Evolutionary conservation across 2,888 invertebrate genomes (phyloP).

Genomic region (Busseola fusca): DNA sequence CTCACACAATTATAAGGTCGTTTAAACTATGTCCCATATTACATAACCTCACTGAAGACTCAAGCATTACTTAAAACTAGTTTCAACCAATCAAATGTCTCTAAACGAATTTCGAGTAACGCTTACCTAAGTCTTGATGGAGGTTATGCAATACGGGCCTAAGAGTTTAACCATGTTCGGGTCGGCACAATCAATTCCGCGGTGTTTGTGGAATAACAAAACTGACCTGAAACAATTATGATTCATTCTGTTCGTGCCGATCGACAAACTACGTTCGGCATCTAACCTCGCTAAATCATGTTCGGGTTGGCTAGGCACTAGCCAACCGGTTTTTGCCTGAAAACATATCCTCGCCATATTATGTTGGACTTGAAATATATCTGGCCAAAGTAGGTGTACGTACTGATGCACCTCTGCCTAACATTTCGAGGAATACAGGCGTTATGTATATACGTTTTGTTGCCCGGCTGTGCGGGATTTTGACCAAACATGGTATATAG

Average conservation of each 20-base stretch:
- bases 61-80: background rate
- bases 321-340: background rate
- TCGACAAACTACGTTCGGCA: background rate
- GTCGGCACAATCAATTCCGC: too few relatives aligned
- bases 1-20: background rate
- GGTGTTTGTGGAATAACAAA: background rate
- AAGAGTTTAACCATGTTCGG: background rate
- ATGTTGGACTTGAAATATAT: background rate
- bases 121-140: background rate
- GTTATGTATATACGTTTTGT: background rate
- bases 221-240: background rate
- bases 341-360: too few relatives aligned
- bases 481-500: background rate
- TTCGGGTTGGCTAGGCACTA: background rate
- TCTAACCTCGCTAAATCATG: background rate
- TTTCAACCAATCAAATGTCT: background rate
- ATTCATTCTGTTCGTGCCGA: background rate
- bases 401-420: background rate
- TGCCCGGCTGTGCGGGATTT: background rate
- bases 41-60: background rate
- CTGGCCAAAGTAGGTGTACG: background rate
- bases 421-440: background rate
- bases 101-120: background rate
- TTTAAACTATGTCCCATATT: background rate
- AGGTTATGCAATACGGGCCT: background rate